phyloP scores from a whole-genome alignment of 2,888 invertebrate species.

The Latrodectus elegans region DNA sequence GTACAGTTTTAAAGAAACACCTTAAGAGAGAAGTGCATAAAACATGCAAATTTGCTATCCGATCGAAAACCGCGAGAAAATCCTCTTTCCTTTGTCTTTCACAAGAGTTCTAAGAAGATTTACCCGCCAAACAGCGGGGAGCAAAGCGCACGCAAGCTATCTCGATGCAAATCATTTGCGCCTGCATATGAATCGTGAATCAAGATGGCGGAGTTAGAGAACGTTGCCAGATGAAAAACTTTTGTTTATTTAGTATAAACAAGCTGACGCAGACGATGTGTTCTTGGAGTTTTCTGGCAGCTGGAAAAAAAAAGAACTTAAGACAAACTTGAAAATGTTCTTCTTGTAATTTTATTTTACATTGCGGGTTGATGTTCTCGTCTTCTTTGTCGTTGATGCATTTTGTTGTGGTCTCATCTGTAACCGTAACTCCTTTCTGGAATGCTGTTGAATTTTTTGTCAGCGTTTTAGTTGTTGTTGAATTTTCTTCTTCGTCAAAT shows the following conservation, averaged over 20 bases:
- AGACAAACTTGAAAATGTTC: too few relatives aligned
- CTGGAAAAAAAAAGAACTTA: too few relatives aligned
- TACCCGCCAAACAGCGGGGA: constrained; percentile 1
- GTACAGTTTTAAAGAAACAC: too few relatives aligned
- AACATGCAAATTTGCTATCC: constrained; percentile 20
- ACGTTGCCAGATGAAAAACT: constrained; percentile 21
- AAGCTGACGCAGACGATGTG: constrained; percentile 53
- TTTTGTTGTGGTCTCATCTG: too few relatives aligned
- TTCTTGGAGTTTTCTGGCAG: background rate
- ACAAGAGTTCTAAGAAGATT: constrained; percentile 31
- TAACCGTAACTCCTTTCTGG: too few relatives aligned
- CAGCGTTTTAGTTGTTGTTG: too few relatives aligned
- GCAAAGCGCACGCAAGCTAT: constrained; percentile 53
- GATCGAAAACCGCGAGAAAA: constrained; percentile 43
- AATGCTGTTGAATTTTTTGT: too few relatives aligned
- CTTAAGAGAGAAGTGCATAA: background rate
- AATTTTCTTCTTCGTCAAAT: too few relatives aligned
- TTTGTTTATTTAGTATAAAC: constrained; percentile 65
- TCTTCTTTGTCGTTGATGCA: too few relatives aligned
- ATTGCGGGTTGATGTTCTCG: too few relatives aligned
- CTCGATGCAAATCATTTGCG: constrained; percentile 64
- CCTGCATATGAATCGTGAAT: constrained; percentile 63
- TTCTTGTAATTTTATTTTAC: too few relatives aligned
- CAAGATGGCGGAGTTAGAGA: constrained; percentile 46
- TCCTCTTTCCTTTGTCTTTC: background rate